Percentiles rank a stretch among this genome's conserved stretches.
Conservation (phyloP, 2,888 invertebrate species). For the Cheilosia urbana region DNA sequence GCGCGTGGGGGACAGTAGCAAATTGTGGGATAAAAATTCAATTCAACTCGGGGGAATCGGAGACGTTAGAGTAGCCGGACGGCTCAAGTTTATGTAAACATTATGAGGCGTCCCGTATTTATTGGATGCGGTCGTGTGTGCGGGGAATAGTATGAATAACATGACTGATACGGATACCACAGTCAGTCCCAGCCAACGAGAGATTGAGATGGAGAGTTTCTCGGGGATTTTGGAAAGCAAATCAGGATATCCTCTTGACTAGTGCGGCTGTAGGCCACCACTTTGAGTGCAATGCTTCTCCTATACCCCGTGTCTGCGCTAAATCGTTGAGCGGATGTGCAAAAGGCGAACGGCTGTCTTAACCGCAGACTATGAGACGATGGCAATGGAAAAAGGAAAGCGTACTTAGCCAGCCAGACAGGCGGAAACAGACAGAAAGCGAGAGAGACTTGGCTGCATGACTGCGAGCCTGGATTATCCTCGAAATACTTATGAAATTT, state of each 20-base stretch:
- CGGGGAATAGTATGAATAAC: slow-evolving; percentile 26
- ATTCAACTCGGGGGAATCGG: slow-evolving; percentile 13
- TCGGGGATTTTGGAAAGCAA: background rate
- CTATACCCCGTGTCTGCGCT: too few species aligned
- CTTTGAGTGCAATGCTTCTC: background rate
- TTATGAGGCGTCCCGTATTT: slow-evolving; percentile 18
- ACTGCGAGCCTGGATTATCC: slow-evolving; percentile 33
- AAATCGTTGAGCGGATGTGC: too few species aligned
- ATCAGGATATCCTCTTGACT: background rate
- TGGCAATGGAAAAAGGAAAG: too few species aligned
- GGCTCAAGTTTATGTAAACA: slow-evolving; percentile 49
- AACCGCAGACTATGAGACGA: too few species aligned
- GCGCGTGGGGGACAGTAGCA: slow-evolving; percentile 17
- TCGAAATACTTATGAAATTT: slow-evolving; percentile 66
- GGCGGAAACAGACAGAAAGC: background rate
- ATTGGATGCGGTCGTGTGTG: slow-evolving; percentile 5
- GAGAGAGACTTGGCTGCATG: slow-evolving; percentile 2
- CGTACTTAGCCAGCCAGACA: too few species aligned
- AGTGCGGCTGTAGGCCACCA: background rate
- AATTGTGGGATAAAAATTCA: slow-evolving; percentile 54
- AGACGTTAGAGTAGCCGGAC: background rate
- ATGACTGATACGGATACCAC: background rate
- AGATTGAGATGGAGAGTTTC: too few species aligned
- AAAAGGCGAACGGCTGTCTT: too few species aligned
- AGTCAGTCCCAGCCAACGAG: too few species aligned